phyloP scores from a whole-genome alignment of 2,113 vertebrate species.

The Lanius ludovicianus region DNA sequence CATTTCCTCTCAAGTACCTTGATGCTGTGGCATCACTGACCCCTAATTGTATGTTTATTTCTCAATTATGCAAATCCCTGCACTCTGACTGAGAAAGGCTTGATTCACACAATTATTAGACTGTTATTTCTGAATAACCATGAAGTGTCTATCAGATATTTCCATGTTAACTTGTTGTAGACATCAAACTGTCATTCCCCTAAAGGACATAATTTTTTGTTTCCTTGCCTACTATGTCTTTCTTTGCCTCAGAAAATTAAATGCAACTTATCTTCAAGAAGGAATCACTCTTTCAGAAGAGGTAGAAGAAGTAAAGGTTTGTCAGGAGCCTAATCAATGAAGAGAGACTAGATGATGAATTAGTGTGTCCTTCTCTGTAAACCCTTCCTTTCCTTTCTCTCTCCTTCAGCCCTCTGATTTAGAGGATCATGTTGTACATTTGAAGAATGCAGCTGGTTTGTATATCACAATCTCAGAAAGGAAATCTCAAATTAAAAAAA shows the following conservation, averaged over 20 bases:
- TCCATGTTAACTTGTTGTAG: background rate
- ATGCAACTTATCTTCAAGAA: background rate
- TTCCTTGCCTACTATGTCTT: background rate
- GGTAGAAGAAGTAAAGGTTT: background rate
- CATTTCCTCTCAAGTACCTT: background rate
- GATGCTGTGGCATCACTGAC: background rate
- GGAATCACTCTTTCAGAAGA: background rate
- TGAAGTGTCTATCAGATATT: background rate
- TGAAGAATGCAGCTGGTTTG: background rate
- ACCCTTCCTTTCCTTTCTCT: background rate
- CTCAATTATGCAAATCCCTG: slow-evolving; percentile 2
- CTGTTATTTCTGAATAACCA: background rate
- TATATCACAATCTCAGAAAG: background rate
- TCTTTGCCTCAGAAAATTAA: background rate
- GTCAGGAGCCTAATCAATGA: background rate
- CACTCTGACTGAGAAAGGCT: background rate
- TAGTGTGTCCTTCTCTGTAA: background rate
- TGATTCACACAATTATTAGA: slow-evolving; percentile 17
- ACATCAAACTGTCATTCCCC: background rate
- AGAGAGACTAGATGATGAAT: background rate
- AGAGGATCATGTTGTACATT: background rate
- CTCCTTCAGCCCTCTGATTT: background rate
- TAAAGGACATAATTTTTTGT: background rate
- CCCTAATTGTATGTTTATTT: slow-evolving; percentile 16
- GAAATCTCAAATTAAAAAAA: background rate